These are phyloP conservation scores for Hydractinia symbiolongicarpus DNA, from an alignment of 30 jellyfish, hydroid and myxozoan species.

Conservation along the genomic window DNA sequence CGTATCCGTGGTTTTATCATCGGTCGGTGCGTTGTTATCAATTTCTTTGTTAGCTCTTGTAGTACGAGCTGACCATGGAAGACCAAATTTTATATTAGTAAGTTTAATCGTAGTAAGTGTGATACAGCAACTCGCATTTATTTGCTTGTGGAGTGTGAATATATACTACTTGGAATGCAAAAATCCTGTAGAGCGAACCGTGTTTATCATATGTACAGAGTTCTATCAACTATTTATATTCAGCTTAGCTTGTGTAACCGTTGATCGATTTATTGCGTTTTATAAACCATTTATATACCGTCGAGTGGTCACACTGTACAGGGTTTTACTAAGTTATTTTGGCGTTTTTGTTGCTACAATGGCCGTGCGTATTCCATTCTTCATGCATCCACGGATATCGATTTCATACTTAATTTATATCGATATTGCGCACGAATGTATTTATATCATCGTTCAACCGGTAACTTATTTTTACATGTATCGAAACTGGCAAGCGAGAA, in stretches of 20 bases:
- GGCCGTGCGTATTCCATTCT: constrained; percentile 7
- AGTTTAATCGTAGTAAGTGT: neutral
- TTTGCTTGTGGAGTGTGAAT: constrained; percentile 11
- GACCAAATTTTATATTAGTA: neutral
- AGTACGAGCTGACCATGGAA: neutral
- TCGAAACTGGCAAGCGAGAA: neutral
- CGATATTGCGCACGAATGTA: constrained; percentile 11
- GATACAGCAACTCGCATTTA: neutral
- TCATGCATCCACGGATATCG: neutral
- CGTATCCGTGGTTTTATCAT: neutral
- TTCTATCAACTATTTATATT: constrained; percentile 16
- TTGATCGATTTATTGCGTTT: constrained; percentile 13
- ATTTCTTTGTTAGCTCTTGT: neutral
- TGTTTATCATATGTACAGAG: neutral
- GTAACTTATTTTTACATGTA: constrained; percentile 1
- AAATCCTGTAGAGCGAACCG: neutral
- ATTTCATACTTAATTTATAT: neutral
- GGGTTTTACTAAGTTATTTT: neutral
- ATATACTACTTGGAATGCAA: neutral
- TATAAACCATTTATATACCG: constrained; percentile 12
- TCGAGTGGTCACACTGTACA: constrained; percentile 6
- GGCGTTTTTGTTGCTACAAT: neutral
- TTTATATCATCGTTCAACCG: constrained; percentile 1
- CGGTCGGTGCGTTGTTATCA: constrained; percentile 4
- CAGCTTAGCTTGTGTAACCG: constrained; percentile 5